Evolutionary conservation across 64 coral and sea anemone species (phyloP).

Genomic region (Catalaphyllia jardinei): DNA sequence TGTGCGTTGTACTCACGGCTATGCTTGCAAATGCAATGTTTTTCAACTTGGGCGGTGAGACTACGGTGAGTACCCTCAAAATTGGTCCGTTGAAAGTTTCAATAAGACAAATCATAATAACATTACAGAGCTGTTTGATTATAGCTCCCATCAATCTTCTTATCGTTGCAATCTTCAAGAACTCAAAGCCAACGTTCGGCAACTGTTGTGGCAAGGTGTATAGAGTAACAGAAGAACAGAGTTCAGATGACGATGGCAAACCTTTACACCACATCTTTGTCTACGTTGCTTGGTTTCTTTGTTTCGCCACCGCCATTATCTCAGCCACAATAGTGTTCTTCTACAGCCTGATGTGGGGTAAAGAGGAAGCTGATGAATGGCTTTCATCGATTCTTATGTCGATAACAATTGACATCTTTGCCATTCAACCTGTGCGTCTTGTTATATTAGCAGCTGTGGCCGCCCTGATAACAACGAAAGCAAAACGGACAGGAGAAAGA

Average conservation of each 20-base stretch:
- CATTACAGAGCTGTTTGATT: constrained; percentile 67
- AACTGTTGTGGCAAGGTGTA: background rate
- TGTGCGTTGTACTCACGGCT: constrained; percentile 51
- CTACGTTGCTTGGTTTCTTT: constrained; percentile 78
- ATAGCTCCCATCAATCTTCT: constrained; percentile 75
- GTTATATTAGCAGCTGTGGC: background rate
- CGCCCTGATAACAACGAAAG: background rate
- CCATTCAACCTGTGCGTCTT: constrained; percentile 71
- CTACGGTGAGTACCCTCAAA: constrained; percentile 19
- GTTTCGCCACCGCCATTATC: constrained; percentile 2
- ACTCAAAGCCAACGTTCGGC: constrained; percentile 8
- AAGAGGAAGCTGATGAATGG: constrained; percentile 80
- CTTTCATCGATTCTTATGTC: constrained; percentile 73
- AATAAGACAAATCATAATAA: constrained; percentile 72
- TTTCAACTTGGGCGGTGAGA: constrained; percentile 49
- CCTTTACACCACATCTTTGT: constrained; percentile 38
- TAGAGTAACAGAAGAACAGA: background rate
- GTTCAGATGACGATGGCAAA: background rate
- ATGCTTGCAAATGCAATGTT: constrained; percentile 84
- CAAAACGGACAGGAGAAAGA: background rate
- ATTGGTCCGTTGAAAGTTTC: constrained; percentile 73
- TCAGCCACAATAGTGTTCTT: constrained; percentile 77
- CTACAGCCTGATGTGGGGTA: constrained; percentile 91
- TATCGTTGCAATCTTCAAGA: constrained; percentile 66
- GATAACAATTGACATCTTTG: constrained; percentile 72